phyloP scores from a whole-genome alignment of 2,113 vertebrate genomes.

The Probosciger aterrimus region DNA sequence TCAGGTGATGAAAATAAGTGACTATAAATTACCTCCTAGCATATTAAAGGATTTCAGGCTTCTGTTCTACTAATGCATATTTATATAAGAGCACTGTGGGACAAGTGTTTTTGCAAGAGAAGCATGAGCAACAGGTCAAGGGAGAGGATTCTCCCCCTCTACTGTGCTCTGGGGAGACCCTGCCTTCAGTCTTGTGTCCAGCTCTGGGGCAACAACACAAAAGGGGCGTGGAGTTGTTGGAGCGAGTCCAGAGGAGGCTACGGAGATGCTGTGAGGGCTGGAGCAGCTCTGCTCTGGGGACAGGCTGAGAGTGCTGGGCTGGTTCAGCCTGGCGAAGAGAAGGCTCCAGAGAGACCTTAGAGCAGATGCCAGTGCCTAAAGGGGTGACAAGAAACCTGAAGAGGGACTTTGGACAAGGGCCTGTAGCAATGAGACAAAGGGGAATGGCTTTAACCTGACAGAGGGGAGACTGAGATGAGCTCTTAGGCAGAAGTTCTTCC shows the following conservation, averaged over 20 bases:
- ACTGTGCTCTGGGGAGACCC: not conserved
- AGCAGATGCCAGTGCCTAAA: not conserved
- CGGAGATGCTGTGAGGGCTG: not conserved
- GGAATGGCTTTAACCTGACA: not conserved
- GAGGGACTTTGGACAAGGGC: not conserved
- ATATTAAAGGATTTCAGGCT: not conserved
- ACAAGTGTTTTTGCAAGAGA: not conserved
- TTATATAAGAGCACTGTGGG: not conserved
- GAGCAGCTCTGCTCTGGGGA: not conserved
- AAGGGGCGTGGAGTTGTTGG: not conserved
- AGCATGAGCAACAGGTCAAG: not conserved
- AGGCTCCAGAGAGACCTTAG: not conserved
- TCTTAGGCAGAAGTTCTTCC: not conserved
- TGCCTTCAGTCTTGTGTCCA: not conserved
- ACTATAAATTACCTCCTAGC: not conserved
- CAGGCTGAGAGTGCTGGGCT: not conserved
- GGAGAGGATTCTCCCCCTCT: not conserved
- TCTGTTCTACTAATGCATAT: not conserved
- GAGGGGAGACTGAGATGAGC: not conserved
- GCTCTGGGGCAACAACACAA: not conserved
- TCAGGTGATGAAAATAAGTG: not conserved
- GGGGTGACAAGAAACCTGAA: not conserved
- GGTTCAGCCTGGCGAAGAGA: not conserved
- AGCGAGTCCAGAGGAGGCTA: not conserved
- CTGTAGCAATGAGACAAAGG: not conserved